Evolutionary conservation across 2,797 vertebrate genomes (phyloP).

Genomic region (Pteronotus mesoamericanus): DNA sequence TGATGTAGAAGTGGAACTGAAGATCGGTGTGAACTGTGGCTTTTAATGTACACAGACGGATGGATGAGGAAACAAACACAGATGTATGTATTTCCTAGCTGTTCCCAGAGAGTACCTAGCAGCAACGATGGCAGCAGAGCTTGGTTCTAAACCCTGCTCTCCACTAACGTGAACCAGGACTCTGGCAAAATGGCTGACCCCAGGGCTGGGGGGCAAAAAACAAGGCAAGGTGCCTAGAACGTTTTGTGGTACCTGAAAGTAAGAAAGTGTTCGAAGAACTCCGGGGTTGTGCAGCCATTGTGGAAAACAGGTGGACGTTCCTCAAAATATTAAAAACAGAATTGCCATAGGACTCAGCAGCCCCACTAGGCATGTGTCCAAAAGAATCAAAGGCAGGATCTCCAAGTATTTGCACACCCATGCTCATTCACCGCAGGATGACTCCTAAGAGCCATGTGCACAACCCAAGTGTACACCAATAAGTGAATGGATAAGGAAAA

Average conservation of each 20-base stretch:
- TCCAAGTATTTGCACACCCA: background rate
- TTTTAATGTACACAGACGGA: background rate
- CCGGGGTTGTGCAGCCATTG: background rate
- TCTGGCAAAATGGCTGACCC: background rate
- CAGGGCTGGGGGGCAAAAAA: background rate
- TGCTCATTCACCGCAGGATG: background rate
- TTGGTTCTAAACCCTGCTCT: background rate
- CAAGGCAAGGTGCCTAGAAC: background rate
- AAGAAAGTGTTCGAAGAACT: background rate
- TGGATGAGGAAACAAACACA: background rate
- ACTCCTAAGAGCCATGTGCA: background rate
- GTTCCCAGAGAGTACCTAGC: background rate
- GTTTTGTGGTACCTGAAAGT: background rate
- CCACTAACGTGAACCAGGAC: background rate
- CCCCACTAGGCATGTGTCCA: background rate
- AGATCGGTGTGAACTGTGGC: background rate
- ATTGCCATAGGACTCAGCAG: background rate
- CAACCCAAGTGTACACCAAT: no score
- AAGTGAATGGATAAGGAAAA: background rate
- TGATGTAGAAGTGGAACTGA: background rate
- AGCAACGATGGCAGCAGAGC: background rate
- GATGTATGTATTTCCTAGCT: background rate
- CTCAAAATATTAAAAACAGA: background rate
- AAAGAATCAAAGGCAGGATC: background rate
- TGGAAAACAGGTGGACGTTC: background rate